phyloP scores from a whole-genome alignment of 2,797 vertebrate species.

The Notolepis coatsorum region DNA sequence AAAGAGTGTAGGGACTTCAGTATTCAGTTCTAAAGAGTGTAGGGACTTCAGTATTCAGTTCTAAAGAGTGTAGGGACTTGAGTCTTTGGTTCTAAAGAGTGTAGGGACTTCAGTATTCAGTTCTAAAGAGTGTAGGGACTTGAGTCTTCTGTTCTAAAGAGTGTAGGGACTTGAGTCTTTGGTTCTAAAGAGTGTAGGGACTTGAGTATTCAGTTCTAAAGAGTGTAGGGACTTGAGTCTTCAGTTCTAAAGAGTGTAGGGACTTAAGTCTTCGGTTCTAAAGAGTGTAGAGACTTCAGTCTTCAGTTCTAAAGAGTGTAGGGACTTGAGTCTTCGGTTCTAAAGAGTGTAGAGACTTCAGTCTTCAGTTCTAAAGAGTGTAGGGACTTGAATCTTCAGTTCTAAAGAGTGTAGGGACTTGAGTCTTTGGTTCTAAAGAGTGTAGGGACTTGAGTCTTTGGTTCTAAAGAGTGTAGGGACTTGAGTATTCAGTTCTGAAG shows the following conservation, averaged over 20 bases:
- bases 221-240: conserved; percentile 1
- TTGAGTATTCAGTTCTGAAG: conserved; percentile 17
- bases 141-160: conserved; percentile 21
- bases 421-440: conserved; percentile 21
- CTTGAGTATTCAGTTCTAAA: conserved; percentile 22
- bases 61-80: conserved; percentile 7
- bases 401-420: conserved; percentile 14
- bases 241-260: conserved; percentile 17
- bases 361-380: conserved; percentile 21
- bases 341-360: conserved; percentile 3
- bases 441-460: conserved; percentile 5
- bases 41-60: conserved; percentile 14
- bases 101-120: conserved; percentile 5
- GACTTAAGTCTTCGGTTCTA: conserved; percentile 20
- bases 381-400: conserved; percentile 8
- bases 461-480: conserved; percentile 17
- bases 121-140: conserved; percentile 15
- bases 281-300: conserved; percentile 3
- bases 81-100: conserved; percentile 21
- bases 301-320: conserved; percentile 19
- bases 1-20: conserved; percentile 8
- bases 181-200: conserved; percentile 16
- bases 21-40: conserved; percentile 17
- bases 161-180: conserved; percentile 5
- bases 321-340: conserved; percentile 16